These are phyloP conservation scores for Ficedula albicollis DNA, from an alignment of 2,797 vertebrate species.

Conservation along the genomic window DNA sequence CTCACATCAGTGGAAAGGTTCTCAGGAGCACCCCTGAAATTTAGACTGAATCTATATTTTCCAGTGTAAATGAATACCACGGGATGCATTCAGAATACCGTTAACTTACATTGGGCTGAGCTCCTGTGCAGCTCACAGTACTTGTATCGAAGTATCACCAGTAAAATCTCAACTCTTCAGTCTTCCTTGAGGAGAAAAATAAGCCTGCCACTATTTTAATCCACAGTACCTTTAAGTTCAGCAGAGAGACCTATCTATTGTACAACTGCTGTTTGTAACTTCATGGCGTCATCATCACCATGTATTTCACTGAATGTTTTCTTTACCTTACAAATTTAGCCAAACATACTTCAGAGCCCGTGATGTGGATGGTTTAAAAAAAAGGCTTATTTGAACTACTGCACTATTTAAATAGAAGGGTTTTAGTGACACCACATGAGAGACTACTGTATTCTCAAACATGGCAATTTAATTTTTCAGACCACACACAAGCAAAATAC, in stretches of 20 bases:
- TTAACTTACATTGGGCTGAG: background rate
- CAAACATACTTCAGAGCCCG: background rate
- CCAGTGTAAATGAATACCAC: background rate
- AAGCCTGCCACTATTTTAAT: background rate
- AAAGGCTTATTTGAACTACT: background rate
- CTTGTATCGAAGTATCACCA: background rate
- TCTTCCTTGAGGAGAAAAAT: background rate
- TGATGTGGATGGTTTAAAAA: background rate
- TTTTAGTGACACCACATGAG: background rate
- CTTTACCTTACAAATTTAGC: background rate
- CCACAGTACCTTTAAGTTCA: background rate
- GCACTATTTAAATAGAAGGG: background rate
- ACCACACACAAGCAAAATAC: background rate
- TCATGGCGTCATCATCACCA: background rate
- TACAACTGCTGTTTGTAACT: background rate
- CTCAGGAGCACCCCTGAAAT: background rate
- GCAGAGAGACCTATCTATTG: background rate
- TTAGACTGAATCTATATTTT: background rate
- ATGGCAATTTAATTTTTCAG: background rate
- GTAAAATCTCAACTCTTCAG: background rate
- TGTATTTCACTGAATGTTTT: background rate
- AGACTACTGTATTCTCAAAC: background rate
- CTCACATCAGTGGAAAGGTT: background rate
- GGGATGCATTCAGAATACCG: rapidly evolving
- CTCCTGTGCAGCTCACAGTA: background rate